A percentile compares a stretch with the other conserved stretches of the same genome.
Evolutionary conservation across 2,113 vertebrate species (phyloP).

Genomic region (Aleadryas rufinucha): DNA sequence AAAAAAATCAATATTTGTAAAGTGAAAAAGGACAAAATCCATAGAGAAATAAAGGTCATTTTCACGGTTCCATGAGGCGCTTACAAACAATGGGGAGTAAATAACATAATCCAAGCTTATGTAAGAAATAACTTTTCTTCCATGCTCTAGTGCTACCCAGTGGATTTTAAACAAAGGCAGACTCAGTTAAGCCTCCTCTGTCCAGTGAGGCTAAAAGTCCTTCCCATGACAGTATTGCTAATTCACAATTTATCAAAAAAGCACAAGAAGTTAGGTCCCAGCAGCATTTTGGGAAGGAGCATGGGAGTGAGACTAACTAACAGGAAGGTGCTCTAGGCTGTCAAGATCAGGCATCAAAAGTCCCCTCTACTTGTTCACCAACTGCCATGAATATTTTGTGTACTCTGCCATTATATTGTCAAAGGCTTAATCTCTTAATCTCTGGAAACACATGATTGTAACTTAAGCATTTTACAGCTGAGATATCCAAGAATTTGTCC

Average conservation of each 20-base stretch:
- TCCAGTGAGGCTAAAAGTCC: neutral
- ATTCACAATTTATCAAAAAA: neutral
- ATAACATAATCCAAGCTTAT: conserved; percentile 52
- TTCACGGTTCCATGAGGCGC: neutral
- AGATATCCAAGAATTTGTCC: neutral
- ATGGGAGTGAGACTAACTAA: neutral
- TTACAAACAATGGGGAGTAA: conserved; percentile 38
- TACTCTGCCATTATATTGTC: neutral
- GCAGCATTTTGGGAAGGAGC: neutral
- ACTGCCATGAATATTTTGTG: neutral
- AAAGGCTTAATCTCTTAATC: neutral
- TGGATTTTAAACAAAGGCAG: conserved; percentile 28
- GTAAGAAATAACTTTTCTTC: conserved; percentile 22
- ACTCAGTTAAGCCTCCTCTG: neutral
- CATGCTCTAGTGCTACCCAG: conserved; percentile 23
- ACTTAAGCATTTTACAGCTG: neutral
- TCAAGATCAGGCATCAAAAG: neutral
- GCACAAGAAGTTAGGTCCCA: neutral
- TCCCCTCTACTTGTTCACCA: neutral
- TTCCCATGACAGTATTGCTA: neutral
- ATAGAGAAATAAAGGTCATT: conserved; percentile 61
- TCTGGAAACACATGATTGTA: neutral
- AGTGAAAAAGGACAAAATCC: conserved; percentile 52
- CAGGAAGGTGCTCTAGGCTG: neutral
- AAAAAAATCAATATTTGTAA: conserved; percentile 45